phyloP scores from a whole-genome alignment of 2,888 invertebrate species.

The Agrochola macilenta region DNA sequence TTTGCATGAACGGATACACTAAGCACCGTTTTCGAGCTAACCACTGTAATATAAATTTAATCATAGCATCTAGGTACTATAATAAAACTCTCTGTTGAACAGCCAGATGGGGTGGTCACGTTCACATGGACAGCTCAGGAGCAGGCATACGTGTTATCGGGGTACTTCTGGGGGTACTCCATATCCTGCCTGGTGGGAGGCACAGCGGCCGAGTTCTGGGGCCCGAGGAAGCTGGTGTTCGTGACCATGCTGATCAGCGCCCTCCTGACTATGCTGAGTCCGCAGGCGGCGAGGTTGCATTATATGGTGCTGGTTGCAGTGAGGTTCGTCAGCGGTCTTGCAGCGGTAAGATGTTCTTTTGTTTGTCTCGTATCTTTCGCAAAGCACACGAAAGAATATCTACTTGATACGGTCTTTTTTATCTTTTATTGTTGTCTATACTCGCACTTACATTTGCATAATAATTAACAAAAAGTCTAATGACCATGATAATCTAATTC shows the following conservation, averaged over 20 bases:
- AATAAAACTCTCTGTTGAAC: constrained; percentile 44
- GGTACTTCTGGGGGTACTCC: constrained; percentile 91
- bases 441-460: constrained; percentile 2
- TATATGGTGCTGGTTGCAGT: constrained; percentile 90
- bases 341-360: constrained; percentile 88
- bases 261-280: constrained; percentile 91
- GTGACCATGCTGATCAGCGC: constrained; percentile 89
- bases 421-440: background rate
- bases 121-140: constrained; percentile 91
- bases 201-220: constrained; percentile 92
- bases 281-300: constrained; percentile 90
- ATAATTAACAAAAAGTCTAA: background rate
- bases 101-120: constrained; percentile 84
- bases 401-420: background rate
- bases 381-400: background rate
- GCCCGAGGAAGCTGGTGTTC: constrained; percentile 91
- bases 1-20: constrained; percentile 14
- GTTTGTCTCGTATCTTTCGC: background rate
- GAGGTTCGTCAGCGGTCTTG: constrained; percentile 91
- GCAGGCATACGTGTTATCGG: constrained; percentile 92
- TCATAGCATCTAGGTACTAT: background rate
- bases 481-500: background rate
- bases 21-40: constrained; percentile 1
- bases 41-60: background rate
- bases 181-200: constrained; percentile 92